phyloP scores from a whole-genome alignment of 2,113 vertebrate genomes.

The Marmota flaviventris region DNA sequence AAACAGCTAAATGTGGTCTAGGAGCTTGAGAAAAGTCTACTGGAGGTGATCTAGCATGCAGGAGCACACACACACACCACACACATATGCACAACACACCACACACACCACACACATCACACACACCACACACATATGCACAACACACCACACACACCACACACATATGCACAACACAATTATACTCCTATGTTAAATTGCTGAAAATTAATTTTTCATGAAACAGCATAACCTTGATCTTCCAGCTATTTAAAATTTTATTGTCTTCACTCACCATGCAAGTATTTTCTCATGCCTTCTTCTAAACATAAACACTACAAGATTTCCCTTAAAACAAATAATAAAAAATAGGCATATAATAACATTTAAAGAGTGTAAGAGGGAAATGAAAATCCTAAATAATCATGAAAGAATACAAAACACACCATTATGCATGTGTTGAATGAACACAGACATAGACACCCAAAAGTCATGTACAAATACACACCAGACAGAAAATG shows the following conservation, averaged over 20 bases:
- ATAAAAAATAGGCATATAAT: not conserved
- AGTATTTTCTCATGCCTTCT: not conserved
- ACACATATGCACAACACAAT: not conserved
- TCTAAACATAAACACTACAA: not conserved
- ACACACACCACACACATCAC: not conserved
- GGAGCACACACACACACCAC: not conserved
- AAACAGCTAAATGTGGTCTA: not conserved
- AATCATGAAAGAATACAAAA: not conserved
- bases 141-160: not conserved
- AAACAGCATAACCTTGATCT: not conserved
- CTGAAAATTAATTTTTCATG: not conserved
- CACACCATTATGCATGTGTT: too few relatives aligned
- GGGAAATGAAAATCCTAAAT: not conserved
- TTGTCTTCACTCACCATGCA: not conserved
- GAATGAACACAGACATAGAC: fast-evolving
- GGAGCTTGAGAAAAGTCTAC: not conserved
- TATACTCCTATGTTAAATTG: not conserved
- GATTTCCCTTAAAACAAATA: not conserved
- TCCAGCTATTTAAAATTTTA: not conserved
- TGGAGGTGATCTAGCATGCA: not conserved
- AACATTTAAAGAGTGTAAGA: not conserved
- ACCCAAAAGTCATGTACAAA: not conserved
- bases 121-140: not conserved
- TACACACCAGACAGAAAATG: not conserved
- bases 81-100: not conserved